Percentiles rank a stretch among this genome's conserved stretches.
phyloP scores from a whole-genome alignment of 2,888 invertebrate species.

The Leucozona laternaria region DNA sequence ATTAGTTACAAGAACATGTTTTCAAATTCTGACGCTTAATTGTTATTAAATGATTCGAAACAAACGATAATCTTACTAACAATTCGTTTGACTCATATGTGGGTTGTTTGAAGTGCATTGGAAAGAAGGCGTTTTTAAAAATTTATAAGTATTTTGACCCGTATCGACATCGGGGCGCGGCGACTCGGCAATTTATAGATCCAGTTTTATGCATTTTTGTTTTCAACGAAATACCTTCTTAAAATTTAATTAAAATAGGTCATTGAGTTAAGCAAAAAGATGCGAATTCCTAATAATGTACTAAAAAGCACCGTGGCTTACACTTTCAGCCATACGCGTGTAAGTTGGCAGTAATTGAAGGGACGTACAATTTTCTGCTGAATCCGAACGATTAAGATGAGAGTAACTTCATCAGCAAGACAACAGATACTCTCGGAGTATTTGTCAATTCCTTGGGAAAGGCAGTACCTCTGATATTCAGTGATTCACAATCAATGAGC shows the following conservation, averaged over 20 bases:
- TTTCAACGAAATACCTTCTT: not conserved
- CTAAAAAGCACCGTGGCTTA: too few species aligned
- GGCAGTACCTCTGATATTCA: too few species aligned
- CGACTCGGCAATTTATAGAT: not conserved
- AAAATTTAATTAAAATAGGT: not conserved
- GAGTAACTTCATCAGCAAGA: too few species aligned
- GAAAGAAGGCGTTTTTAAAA: not conserved
- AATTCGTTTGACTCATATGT: not conserved
- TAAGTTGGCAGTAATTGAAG: too few species aligned
- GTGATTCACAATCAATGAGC: too few species aligned
- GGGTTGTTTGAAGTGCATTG: not conserved
- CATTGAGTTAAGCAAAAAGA: not conserved
- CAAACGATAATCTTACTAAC: not conserved
- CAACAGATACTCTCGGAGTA: too few species aligned
- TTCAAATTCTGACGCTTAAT: not conserved
- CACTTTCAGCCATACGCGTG: too few species aligned
- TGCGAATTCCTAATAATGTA: not conserved
- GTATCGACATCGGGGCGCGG: too few species aligned
- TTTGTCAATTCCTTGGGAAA: too few species aligned
- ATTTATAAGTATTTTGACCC: not conserved
- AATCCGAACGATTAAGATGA: too few species aligned
- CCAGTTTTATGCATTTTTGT: not conserved
- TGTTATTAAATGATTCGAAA: not conserved
- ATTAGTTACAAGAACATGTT: conserved; percentile 1
- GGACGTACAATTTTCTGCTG: too few species aligned